Base-by-base conservation (phyloP, 2,888 invertebrate species). In the Volucella inanis region DNA sequence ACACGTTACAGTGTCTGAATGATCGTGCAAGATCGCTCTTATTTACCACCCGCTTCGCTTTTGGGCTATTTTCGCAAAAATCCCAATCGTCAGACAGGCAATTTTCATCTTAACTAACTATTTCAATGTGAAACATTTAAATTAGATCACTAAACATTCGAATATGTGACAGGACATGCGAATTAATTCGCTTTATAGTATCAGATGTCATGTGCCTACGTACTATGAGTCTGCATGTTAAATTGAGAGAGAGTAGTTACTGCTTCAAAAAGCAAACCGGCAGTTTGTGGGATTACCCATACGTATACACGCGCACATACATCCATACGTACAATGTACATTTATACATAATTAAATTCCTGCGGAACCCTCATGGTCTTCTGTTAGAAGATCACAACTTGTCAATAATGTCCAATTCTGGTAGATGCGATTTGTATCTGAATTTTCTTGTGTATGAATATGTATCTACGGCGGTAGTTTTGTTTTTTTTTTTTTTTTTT, bases 21-120 rank as follows among this genome's bases (percentile, higher is more conserved):
- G 54, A 54, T 14, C 57, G 41, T 55, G 47, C 31, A 8, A 65
- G 49, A 55, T 22, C 41, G 38, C 4, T 14, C 11, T 38, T 14
- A 12, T 2, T 12, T 22, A 57, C 22, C 90, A 90, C 89, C 90
- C 90, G 90, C 90, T 90, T 88, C 65, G 87, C 86, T 90, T 90
- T 90, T 89, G 81, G 79, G 86, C 89, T 89, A 89, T 90, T 90
- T 90, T 88, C 61, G 81, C 87, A 79, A 87, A 88, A 88, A 81
- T 84, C 87, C 87, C 74, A 87, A 84, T 75, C 61, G 84, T 72
- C 88, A 88, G 87, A 87, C 83, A 62, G 79, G 88, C 87, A 87
- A 78, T 86, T 88, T 89, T 89, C 67, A 76, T 87, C 76, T 59
- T 89, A 87, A 87, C 87, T 76, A 85, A 89, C 87, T 87, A 88